Base-by-base conservation (phyloP, 2,113 vertebrate species). In the Choloepus hoffmanni region DNA sequence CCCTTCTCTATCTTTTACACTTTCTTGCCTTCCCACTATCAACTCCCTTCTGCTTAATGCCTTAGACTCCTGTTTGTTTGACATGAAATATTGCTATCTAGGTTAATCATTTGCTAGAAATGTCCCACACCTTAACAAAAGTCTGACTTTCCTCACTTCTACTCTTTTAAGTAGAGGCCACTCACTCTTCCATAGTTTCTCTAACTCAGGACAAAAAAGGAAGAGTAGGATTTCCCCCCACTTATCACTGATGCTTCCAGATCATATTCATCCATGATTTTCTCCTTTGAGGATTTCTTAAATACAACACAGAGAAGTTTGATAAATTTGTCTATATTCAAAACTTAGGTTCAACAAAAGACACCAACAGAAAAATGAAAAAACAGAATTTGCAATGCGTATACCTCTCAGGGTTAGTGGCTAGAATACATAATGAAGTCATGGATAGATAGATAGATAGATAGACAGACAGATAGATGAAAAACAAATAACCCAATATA, bases 271-370 rank as follows among this genome's bases (percentile, higher is more conserved):
- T 85, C 74, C 33, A 68, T 36, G 28, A 85, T 74, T 5, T 81
- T 43, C 30, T 85, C 45, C 50, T 79, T 45, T 33, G 65, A 95
- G 23, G 21, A 85, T 67, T 96, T 95, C 23, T 36, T 70, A 89
- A 62, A 60, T 11, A 76, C 2, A 14, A 26, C 26, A 77, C 0
- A 77, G 68, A 72, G 76, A 94, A 63, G 5, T 28, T 76, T 10
- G 58, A 86, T 50, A 79, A 36, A 74, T n/a, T 85, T 74, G 8
- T 62, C 21, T 36, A n/a, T 26, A 50, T 73, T 72, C 78, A 84
- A 68, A 92, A 86, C 16, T 28, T 62, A 68, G 50, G 16, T 79
- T 89, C 26, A 67, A 81, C 14, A 70, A 94, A 89, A 67, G 33
- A 40, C 9, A 89, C 36, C 16, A 68, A 81, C 76, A n/a, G 23